These are phyloP conservation scores for Seira ritae DNA, from an alignment of 2,888 invertebrate species.

Conservation along the genomic window DNA sequence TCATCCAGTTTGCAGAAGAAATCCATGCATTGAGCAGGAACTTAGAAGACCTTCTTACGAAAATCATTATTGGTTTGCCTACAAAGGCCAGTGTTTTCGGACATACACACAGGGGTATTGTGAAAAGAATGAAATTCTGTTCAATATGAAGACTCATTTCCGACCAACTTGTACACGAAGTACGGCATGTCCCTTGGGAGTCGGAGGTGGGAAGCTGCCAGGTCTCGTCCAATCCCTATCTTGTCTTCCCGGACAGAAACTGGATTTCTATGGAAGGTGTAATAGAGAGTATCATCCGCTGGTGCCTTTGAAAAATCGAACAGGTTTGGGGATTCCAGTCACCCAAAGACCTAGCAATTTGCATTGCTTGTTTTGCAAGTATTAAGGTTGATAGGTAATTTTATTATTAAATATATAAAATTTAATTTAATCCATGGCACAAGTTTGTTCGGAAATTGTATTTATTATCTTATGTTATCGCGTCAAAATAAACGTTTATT, in stretches of 20 bases:
- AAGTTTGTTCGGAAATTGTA: too few species aligned
- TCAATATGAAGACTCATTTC: conserved; percentile 64
- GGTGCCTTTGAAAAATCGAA: conserved; percentile 26
- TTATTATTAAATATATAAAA: not conserved
- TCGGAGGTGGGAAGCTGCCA: not conserved
- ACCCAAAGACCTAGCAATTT: conserved; percentile 56
- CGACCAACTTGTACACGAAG: conserved; percentile 65
- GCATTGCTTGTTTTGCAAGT: conserved; percentile 62
- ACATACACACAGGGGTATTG: conserved; percentile 60
- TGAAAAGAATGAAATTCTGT: conserved; percentile 56
- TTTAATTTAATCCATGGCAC: not conserved
- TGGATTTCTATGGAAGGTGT: conserved; percentile 66
- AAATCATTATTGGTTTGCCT: conserved; percentile 56
- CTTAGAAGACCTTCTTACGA: conserved; percentile 29
- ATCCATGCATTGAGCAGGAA: conserved; percentile 47
- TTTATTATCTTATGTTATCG: too few species aligned
- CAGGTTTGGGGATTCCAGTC: conserved; percentile 36
- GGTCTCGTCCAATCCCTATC: conserved; percentile 26
- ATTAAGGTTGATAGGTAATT: not conserved
- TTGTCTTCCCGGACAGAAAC: conserved; percentile 68
- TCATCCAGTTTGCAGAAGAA: conserved; percentile 59
- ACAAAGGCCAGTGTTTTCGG: conserved; percentile 54
- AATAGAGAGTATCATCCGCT: conserved; percentile 45
- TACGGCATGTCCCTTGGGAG: conserved; percentile 35
- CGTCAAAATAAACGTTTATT: too few species aligned